A percentile compares a stretch with the other conserved stretches of the same genome.
Evolutionary conservation across 2,888 invertebrate genomes (phyloP).

Genomic region (Thereva unica): DNA sequence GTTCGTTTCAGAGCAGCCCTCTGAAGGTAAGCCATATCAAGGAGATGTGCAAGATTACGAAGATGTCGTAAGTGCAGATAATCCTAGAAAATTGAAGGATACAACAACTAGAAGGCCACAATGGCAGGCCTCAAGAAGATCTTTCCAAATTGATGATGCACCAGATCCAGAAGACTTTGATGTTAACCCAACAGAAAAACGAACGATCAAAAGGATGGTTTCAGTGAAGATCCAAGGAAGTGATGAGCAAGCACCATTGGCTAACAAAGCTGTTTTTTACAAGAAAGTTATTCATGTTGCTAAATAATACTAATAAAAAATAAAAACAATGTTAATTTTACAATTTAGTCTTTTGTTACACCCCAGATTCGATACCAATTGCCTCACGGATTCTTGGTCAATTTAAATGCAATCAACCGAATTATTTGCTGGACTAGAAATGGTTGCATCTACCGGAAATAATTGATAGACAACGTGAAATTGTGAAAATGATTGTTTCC

Average conservation of each 20-base stretch:
- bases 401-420: slow-evolving; percentile 10
- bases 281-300: slow-evolving; percentile 18
- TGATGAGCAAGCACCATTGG: slow-evolving; percentile 7
- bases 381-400: no score
- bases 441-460: no score
- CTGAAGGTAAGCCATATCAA: background rate
- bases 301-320: slow-evolving; percentile 20
- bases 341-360: background rate
- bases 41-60: background rate
- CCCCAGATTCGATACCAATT: no score
- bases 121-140: background rate
- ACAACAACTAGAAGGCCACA: slow-evolving; percentile 8
- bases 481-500: no score
- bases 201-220: slow-evolving; percentile 17
- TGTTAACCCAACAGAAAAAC: slow-evolving; percentile 2
- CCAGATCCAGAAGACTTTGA: slow-evolving; percentile 4
- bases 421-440: background rate
- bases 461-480: no score
- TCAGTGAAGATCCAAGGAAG: slow-evolving; percentile 15
- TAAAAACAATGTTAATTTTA: slow-evolving; percentile 15
- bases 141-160: background rate
- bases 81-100: slow-evolving; percentile 3
- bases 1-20: slow-evolving; percentile 66
- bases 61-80: no score
- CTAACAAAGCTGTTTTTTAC: slow-evolving; percentile 12